phyloP scores from a whole-genome alignment of 1,140 invertebrate genomes.

The Pseudomyrmex flavicornis region DNA sequence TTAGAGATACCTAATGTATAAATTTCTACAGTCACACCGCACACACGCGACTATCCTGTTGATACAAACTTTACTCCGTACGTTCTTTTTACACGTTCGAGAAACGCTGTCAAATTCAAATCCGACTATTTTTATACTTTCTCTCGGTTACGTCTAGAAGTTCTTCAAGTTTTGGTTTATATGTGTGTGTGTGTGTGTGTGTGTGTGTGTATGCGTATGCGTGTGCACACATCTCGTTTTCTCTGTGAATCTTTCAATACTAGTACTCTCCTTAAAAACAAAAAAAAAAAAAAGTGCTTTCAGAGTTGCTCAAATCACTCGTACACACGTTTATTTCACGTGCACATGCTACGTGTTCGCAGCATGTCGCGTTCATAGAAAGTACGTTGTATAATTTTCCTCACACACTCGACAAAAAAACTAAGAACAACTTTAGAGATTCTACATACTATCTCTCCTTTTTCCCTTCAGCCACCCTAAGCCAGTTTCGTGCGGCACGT shows the following conservation, averaged over 20 bases:
- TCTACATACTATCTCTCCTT: conserved; percentile 46
- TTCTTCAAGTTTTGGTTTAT: too few species aligned
- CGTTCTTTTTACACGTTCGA: too few species aligned
- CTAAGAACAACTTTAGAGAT: neutral
- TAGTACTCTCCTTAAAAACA: neutral
- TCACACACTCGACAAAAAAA: neutral
- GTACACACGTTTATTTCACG: conserved; percentile 24
- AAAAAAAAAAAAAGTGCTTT: neutral
- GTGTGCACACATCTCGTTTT: too few species aligned
- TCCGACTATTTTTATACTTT: too few species aligned
- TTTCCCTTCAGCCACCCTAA: conserved; percentile 81
- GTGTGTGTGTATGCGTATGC: too few species aligned
- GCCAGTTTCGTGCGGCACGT: conserved; percentile 77
- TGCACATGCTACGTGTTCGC: neutral
- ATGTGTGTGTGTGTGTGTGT: too few species aligned
- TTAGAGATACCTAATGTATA: too few species aligned
- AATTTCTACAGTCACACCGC: too few species aligned
- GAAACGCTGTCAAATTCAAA: too few species aligned
- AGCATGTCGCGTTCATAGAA: conserved; percentile 21
- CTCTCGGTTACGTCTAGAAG: too few species aligned
- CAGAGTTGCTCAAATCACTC: conserved; percentile 39
- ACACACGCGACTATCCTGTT: too few species aligned
- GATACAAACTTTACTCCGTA: too few species aligned
- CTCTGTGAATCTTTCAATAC: neutral
- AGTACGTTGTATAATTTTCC: conserved; percentile 27